These are phyloP conservation scores for Cygnus buccinator DNA, from an alignment of 2,113 vertebrate genomes.

Conservation along the genomic window DNA sequence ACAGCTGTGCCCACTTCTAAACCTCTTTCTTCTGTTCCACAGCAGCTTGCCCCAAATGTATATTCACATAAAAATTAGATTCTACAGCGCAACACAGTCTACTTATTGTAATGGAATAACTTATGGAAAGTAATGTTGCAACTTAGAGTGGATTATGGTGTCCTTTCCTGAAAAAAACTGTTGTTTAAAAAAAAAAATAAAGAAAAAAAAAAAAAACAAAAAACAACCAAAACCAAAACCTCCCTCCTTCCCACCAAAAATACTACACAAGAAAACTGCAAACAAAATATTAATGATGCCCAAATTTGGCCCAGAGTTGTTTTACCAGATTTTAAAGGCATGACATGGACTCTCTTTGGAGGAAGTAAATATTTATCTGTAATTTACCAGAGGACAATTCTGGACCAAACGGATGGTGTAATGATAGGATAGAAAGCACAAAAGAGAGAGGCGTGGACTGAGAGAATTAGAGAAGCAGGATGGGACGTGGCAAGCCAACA, in stretches of 20 bases:
- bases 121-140: conserved; percentile 83
- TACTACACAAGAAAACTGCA: conserved; percentile 57
- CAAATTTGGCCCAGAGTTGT: conserved; percentile 81
- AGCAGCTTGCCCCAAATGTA: conserved; percentile 83
- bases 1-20: conserved; percentile 16
- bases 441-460: conserved; percentile 28
- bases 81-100: conserved; percentile 79
- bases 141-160: conserved; percentile 82
- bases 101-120: conserved; percentile 80
- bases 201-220: conserved; percentile 64
- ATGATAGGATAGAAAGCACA: conserved; percentile 44
- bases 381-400: conserved; percentile 70
- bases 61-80: conserved; percentile 72
- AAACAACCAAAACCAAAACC: conserved; percentile 57
- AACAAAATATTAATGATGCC: conserved; percentile 66
- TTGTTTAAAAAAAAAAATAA: conserved; percentile 70
- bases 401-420: conserved; percentile 77
- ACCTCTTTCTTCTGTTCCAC: conserved; percentile 79
- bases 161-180: conserved; percentile 79
- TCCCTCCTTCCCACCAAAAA: conserved; percentile 60
- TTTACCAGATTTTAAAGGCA: conserved; percentile 50
- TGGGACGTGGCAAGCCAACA: conserved; percentile 48
- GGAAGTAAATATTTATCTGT: conserved; percentile 45
- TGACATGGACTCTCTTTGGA: neutral
- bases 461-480: conserved; percentile 29